A percentile compares a stretch with the other conserved stretches of the same genome.
Evolutionary conservation across 2,888 invertebrate species (phyloP).

Genomic region (Agrotis clavis): DNA sequence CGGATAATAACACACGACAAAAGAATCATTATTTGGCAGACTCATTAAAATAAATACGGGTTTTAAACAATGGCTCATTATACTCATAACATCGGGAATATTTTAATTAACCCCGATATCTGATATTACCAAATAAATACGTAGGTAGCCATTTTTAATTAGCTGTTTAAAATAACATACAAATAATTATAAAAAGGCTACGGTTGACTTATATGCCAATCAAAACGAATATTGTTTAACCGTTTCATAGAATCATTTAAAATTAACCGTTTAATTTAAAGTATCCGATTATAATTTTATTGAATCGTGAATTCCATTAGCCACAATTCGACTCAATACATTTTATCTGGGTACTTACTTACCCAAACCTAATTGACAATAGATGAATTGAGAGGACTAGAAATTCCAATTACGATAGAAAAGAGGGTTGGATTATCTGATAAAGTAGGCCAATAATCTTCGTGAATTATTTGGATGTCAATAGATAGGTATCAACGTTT

Average conservation of each 20-base stretch:
- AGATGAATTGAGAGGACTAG: not conserved
- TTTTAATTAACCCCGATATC: constrained; percentile 29
- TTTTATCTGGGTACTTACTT: not conserved
- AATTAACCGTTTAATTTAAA: not conserved
- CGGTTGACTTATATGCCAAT: not conserved
- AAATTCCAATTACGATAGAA: not conserved
- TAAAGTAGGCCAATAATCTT: constrained; percentile 4
- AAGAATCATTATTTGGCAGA: not conserved
- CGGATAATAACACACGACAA: not conserved
- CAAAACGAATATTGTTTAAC: not conserved
- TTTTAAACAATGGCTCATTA: not conserved
- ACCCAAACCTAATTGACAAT: not conserved
- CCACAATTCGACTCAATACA: not conserved
- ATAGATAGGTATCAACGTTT: not conserved
- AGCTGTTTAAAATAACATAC: not conserved
- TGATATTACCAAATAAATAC: not conserved
- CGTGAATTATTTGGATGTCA: not conserved
- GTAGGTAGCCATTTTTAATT: not conserved
- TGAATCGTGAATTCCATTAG: not conserved
- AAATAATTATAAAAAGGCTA: constrained; percentile 4
- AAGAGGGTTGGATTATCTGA: not conserved
- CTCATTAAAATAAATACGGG: constrained; percentile 11
- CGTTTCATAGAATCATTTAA: not conserved
- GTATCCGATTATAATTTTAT: not conserved
- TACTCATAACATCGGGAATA: not conserved